Conservation (phyloP, 2,888 invertebrate genomes). For the Xestia c-nigrum region DNA sequence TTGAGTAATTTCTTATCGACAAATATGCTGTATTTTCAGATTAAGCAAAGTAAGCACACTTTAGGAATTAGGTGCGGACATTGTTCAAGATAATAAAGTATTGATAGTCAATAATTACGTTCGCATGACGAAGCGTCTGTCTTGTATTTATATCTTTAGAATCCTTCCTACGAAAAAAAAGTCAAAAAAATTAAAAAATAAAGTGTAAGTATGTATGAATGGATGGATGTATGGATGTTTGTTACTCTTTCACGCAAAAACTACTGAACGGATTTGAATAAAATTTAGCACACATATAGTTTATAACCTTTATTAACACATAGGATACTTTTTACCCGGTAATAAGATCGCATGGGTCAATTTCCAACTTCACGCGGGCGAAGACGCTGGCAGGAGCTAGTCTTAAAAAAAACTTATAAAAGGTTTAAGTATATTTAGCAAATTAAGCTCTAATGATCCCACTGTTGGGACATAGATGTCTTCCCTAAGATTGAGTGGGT, state of each 20-base stretch:
- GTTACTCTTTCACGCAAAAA: too few species aligned
- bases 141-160: not conserved
- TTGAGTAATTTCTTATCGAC: constrained; percentile 32
- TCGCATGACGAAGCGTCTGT: constrained; percentile 15
- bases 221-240: too few species aligned
- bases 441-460: not conserved
- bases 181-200: too few species aligned
- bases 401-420: not conserved
- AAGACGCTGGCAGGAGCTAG: too few species aligned
- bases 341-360: too few species aligned
- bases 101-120: constrained; percentile 8
- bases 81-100: constrained; percentile 29
- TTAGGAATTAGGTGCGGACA: constrained; percentile 30
- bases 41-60: constrained; percentile 23
- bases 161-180: too few species aligned
- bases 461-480: not conserved
- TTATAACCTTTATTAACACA: too few species aligned
- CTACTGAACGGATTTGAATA: too few species aligned
- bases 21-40: constrained; percentile 25
- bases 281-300: too few species aligned
- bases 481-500: not conserved
- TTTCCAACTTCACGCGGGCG: too few species aligned
- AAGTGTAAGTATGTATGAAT: too few species aligned
- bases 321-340: too few species aligned
- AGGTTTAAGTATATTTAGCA: constrained; percentile 1